Evolutionary conservation across 2,797 vertebrate genomes (phyloP), one percentile per base, ranked within the genome.

Genomic region (Rhinophrynus dorsalis): DNA sequence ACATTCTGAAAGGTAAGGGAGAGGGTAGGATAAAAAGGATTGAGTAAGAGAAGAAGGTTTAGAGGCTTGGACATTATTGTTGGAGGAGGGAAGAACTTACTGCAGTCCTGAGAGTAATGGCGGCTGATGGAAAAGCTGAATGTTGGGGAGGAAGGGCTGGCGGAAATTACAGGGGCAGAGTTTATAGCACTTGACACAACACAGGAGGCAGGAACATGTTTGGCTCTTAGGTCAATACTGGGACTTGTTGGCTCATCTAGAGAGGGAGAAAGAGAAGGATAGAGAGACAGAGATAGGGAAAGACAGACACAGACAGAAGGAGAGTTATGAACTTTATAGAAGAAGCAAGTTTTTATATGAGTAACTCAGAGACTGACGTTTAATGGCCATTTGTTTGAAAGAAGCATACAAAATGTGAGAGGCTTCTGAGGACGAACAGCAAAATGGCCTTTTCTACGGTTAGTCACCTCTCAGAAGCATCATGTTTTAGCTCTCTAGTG

Each of bases 241-340:
- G 96, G 97, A 83, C 96, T 98, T 77, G 96, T 98, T 60, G 96
- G 97, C 61, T 98, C 96, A 32, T 98, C 97, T 99, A 91, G 27
- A 15, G 27, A 50, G 23, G 15, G 23, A 44, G 20, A 3, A 8
- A 38, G 13, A 13, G 2, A 38, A 13, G 37, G 13, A 12, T 35
- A 10, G 13, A 15, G 11, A 37, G 8, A 37, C 12, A 37, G 8
- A 37, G 1, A 37, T 7, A 32, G 6, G 30, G 11, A 12, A 12
- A 12, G 2, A 35, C 32, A 35, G 32, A 2, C 3, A 10, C 9
- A 12, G 32, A 35, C 2, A 35, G 13, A 10, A 35, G 13, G 32
- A 12, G 9, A n/a, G n/a, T n/a, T n/a, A n/a, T n/a, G n/a, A n/a
- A n/a, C n/a, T n/a, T n/a, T n/a, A n/a, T n/a, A n/a, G n/a, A n/a